A percentile compares a stretch with the other conserved stretches of the same genome.
phyloP scores from a whole-genome alignment of 35 echinoderm and acorn worm genomes.

The Ophioderma brevispina region DNA sequence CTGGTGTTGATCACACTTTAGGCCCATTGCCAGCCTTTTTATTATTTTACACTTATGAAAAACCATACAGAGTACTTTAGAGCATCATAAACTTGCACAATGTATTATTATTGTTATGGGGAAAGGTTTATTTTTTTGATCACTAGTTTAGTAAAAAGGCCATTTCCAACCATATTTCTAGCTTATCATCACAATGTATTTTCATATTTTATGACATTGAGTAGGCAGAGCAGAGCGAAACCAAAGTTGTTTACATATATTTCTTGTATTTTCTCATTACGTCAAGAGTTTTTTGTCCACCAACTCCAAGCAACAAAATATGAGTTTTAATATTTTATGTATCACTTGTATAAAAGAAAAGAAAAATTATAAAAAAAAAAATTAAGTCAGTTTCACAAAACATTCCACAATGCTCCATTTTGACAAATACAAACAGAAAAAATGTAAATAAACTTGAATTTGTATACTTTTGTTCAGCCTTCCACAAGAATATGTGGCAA shows the following conservation, averaged over 20 bases:
- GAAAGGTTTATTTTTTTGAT: neutral
- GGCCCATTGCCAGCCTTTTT: slow-evolving; percentile 7
- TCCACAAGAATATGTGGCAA: too few relatives aligned
- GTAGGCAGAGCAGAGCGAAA: neutral
- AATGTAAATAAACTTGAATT: too few relatives aligned
- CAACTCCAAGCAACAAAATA: slow-evolving; percentile 13
- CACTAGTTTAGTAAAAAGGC: slow-evolving; percentile 8
- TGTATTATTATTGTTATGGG: slow-evolving; percentile 14
- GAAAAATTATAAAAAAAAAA: neutral
- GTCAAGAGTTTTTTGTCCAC: neutral
- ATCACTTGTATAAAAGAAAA: neutral
- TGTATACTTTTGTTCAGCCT: too few relatives aligned
- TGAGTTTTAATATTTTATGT: slow-evolving; percentile 15
- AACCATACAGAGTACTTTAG: slow-evolving; percentile 13
- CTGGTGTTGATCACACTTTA: neutral
- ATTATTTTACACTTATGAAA: slow-evolving; percentile 5
- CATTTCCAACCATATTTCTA: slow-evolving; percentile 10
- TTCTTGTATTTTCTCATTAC: slow-evolving; percentile 15
- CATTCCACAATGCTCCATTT: neutral
- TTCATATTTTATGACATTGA: slow-evolving; percentile 2
- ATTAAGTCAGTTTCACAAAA: neutral
- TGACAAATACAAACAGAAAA: neutral
- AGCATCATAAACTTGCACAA: slow-evolving; percentile 5
- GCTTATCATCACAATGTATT: slow-evolving; percentile 11
- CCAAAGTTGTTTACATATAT: slow-evolving; percentile 14